phyloP scores from a whole-genome alignment of 2,888 invertebrate genomes.

The Luperina testacea region DNA sequence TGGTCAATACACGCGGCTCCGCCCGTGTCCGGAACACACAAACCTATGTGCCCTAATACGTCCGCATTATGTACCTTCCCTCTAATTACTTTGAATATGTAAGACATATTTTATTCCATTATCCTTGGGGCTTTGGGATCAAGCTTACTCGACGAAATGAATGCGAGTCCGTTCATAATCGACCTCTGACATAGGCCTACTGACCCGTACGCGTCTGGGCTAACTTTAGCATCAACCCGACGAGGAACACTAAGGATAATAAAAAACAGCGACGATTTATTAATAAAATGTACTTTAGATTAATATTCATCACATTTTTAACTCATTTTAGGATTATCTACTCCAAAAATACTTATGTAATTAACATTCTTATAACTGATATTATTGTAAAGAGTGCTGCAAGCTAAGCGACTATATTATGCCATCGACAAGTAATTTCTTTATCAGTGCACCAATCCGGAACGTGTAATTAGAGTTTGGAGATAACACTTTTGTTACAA shows the following conservation, averaged over 20 bases:
- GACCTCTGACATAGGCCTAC: constrained; percentile 53
- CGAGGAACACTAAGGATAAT: constrained; percentile 31
- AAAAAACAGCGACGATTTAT: constrained; percentile 22
- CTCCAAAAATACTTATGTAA: constrained; percentile 76
- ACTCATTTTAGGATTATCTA: constrained; percentile 53
- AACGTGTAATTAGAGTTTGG: constrained; percentile 62
- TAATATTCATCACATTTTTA: constrained; percentile 19
- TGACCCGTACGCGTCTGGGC: constrained; percentile 48
- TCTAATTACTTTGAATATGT: no score
- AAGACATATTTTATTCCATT: neutral
- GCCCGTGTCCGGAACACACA: no score
- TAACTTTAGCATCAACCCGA: constrained; percentile 48
- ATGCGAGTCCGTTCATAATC: constrained; percentile 35
- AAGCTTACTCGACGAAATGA: constrained; percentile 35
- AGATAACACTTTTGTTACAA: constrained; percentile 57
- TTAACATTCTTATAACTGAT: constrained; percentile 85
- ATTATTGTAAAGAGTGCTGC: constrained; percentile 55
- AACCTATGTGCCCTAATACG: no score
- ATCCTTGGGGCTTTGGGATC: constrained; percentile 26
- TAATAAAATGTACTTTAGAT: constrained; percentile 6
- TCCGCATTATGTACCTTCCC: no score
- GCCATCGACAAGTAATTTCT: constrained; percentile 61
- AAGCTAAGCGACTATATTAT: constrained; percentile 46
- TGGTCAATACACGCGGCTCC: no score
- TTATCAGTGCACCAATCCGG: constrained; percentile 64